Evolutionary conservation across 2,888 invertebrate genomes (phyloP), one percentile per base, ranked within the genome.

Genomic region (Meloe dianella): DNA sequence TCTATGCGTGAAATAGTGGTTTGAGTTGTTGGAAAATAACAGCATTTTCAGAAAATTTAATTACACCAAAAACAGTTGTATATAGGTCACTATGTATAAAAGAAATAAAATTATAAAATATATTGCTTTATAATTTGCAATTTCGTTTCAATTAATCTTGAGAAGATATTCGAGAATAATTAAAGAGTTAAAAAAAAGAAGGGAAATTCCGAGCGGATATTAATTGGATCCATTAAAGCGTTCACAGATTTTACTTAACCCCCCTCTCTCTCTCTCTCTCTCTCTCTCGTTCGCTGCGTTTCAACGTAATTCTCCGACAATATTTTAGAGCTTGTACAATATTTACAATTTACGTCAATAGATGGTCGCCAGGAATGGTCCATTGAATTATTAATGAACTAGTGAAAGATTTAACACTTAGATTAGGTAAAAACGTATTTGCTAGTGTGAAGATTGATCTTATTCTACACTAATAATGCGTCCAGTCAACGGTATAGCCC

Each of bases 11-110:
- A n/a, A n/a, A n/a, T n/a, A n/a, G n/a, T n/a, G n/a, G n/a, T n/a
- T n/a, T n/a, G n/a, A n/a, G n/a, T n/a, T n/a, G n/a, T n/a, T n/a
- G n/a, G n/a, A n/a, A n/a, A n/a, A n/a, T n/a, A n/a, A n/a, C n/a
- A 20, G 47, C 47, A 47, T 47, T 47, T 47, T 20, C 20, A 20
- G 47, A 47, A 47, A 47, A 47, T 47, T 47, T 47, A 47, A 47
- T 47, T 47, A 47, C 6, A 47, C 47, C 47, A 5, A 1, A 47
- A 1, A 47, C 8, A 41, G n/a, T 41, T 8, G 12, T 38, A 47
- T 20, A 47, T 47, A 8, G 47, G 20, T 20, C 20, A 47, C 17
- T 38, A 47, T 9, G 17, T 20, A 20, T 5, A 38, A 38, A n/a
- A 38, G n/a, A 14, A n/a, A 38, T 38, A 38, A 38, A 38, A 32